These are phyloP conservation scores for Cantharis lateralis DNA, from an alignment of 2,888 invertebrate genomes.

Conservation along the genomic window DNA sequence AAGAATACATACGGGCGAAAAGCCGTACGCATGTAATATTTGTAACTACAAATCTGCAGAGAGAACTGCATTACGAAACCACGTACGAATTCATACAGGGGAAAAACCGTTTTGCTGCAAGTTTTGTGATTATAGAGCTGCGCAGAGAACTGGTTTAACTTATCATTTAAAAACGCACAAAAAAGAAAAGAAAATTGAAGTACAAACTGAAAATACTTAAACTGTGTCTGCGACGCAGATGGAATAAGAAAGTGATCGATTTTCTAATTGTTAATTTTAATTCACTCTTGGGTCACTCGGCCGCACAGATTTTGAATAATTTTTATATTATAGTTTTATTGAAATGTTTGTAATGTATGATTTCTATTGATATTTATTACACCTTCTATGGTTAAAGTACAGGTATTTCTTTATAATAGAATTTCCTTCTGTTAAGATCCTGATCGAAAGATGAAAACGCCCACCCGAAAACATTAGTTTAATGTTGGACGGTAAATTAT, in stretches of 20 bases:
- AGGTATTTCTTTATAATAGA: too few relatives aligned
- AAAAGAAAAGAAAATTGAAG: background rate
- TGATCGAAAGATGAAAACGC: too few relatives aligned
- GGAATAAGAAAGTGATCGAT: background rate
- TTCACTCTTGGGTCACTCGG: background rate
- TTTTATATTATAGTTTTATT: too few relatives aligned
- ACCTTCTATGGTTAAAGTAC: too few relatives aligned
- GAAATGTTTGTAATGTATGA: too few relatives aligned
- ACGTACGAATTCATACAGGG: conserved; percentile 51
- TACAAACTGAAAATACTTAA: background rate
- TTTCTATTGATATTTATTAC: too few relatives aligned
- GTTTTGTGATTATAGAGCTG: conserved; percentile 42
- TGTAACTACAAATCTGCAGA: conserved; percentile 43
- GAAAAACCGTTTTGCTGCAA: conserved; percentile 51
- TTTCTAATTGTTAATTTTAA: background rate
- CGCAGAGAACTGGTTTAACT: background rate
- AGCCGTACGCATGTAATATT: conserved; percentile 49
- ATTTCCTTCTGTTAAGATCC: too few relatives aligned
- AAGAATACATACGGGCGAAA: conserved; percentile 54
- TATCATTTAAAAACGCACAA: background rate
- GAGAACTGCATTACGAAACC: conserved; percentile 53
- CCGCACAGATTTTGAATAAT: too few relatives aligned
- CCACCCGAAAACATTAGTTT: too few relatives aligned
- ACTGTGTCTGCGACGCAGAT: background rate
- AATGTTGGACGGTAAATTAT: too few relatives aligned